Conservation (phyloP, 2,113 vertebrate species). For the Pterophyllum scalare region DNA sequence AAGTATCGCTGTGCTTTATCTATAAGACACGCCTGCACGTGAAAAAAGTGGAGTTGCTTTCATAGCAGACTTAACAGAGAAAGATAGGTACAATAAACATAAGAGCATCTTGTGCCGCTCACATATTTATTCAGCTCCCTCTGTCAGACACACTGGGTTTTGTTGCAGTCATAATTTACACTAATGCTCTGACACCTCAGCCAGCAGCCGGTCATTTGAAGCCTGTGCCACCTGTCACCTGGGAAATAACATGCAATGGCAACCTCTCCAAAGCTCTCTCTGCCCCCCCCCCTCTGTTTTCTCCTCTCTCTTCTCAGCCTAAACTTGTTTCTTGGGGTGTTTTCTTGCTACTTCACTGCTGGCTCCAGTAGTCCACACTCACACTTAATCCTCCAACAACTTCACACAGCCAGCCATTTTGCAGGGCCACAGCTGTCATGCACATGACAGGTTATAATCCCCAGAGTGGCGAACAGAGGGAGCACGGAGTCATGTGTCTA, state of each 20-base stretch:
- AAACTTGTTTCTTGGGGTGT: constrained; percentile 9
- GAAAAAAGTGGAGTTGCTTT: constrained; percentile 11
- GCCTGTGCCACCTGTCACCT: constrained; percentile 51
- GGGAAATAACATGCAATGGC: constrained; percentile 55
- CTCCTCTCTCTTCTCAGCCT: neutral
- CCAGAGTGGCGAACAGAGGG: neutral
- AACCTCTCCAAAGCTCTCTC: constrained; percentile 7
- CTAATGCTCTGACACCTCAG: constrained; percentile 54
- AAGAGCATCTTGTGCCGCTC: constrained; percentile 39
- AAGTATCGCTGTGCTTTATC: constrained; percentile 19
- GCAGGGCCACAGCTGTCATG: neutral
- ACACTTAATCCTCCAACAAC: neutral
- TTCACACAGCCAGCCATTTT: constrained; percentile 45
- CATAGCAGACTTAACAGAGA: constrained; percentile 54
- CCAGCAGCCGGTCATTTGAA: constrained; percentile 34
- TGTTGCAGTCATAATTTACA: constrained; percentile 61
- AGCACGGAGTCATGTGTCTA: constrained; percentile 11
- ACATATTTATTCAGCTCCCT: constrained; percentile 50
- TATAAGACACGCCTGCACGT: neutral
- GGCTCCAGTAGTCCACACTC: neutral
- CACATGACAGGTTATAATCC: constrained; percentile 24
- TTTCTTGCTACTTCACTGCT: neutral
- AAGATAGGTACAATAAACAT: constrained; percentile 44
- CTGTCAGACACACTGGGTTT: constrained; percentile 32
- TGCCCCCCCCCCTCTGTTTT: neutral